Base-by-base conservation (phyloP, 2,888 invertebrate genomes). In the Oscheius myriophilus region DNA sequence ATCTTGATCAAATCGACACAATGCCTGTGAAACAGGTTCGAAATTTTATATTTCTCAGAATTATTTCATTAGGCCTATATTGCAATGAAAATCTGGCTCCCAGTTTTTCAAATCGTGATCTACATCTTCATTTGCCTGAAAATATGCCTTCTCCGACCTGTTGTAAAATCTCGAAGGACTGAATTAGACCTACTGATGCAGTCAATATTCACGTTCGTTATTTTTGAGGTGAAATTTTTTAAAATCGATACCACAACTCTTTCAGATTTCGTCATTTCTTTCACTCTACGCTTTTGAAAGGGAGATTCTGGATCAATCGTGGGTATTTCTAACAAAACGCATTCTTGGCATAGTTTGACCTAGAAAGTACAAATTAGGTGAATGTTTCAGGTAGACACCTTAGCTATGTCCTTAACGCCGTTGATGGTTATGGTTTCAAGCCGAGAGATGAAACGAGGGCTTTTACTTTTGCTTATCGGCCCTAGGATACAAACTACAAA, bases 231-330 rank as follows among this genome's bases (percentile, higher is more conserved):
- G 3, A 33, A 33, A 33, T 52, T n/a, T 25, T 21, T 7, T 21
- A 52, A 52, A 23, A 52, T 21, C 11, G n/a, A n/a, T n/a, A n/a
- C n/a, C n/a, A n/a, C n/a, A n/a, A n/a, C 2, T 49, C 18, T 2
- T 58, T 43, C 43, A 58, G 58, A 26, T 58, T 2, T 58, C 41
- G n/a, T 18, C 43, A 25, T 16, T 58, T 9, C 26, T 58, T 18
- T 43, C 43, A 12, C 42, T 42, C n/a, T 58, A 58, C 26, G 42
- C 45, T 4, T 58, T 58, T 18, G 23, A 18, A 23, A 49, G 49
- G 7, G 49, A 49, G 18, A 49, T 18, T 11, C 49, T 49, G n/a
- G 49, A 49, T 21, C 21, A 21, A 18, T 18, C 11, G 2, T 21
- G 21, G 11, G 49, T 49, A 16, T 49, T 49, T 18, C 49, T 49